Percentiles rank a stretch among this genome's conserved stretches.
Evolutionary conservation across 1,140 invertebrate genomes (phyloP).

Genomic region (Pseudachorutes palmiensis): DNA sequence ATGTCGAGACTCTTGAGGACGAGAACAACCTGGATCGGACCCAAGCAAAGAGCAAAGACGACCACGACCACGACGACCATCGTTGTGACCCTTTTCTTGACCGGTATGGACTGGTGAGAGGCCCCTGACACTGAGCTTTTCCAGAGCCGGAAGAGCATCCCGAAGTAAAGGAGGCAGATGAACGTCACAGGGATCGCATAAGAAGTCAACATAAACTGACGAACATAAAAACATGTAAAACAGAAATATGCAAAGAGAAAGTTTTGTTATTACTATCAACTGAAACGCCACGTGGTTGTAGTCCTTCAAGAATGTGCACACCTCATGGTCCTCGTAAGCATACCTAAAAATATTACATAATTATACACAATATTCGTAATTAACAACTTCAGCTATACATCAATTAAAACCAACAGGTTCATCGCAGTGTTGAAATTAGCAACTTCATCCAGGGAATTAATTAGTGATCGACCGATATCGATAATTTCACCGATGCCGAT

Average conservation of each 20-base stretch:
- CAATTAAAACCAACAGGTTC: no score
- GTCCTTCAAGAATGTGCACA: constrained; percentile 42
- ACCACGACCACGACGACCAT: constrained; percentile 76
- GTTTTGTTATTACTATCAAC: no score
- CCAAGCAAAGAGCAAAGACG: constrained; percentile 92
- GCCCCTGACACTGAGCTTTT: constrained; percentile 63
- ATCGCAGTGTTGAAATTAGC: no score
- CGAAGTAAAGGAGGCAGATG: constrained; percentile 80
- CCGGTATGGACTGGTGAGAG: constrained; percentile 62
- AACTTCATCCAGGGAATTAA: no score
- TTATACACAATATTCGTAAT: no score
- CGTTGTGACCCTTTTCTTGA: constrained; percentile 81
- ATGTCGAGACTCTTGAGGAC: constrained; percentile 64
- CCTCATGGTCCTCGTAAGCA: constrained; percentile 29
- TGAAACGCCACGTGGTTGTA: constrained; percentile 65
- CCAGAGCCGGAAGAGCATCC: constrained; percentile 83
- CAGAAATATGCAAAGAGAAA: no score
- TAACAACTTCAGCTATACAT: no score
- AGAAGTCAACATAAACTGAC: constrained; percentile 75
- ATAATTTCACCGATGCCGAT: no score
- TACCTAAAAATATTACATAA: constrained; percentile 37
- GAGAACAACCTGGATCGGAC: constrained; percentile 78
- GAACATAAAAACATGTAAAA: no score
- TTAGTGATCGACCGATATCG: no score
- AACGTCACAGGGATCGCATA: constrained; percentile 74